Conservation (phyloP, 2,888 invertebrate genomes). For the Lordiphosa andalusiaca region DNA sequence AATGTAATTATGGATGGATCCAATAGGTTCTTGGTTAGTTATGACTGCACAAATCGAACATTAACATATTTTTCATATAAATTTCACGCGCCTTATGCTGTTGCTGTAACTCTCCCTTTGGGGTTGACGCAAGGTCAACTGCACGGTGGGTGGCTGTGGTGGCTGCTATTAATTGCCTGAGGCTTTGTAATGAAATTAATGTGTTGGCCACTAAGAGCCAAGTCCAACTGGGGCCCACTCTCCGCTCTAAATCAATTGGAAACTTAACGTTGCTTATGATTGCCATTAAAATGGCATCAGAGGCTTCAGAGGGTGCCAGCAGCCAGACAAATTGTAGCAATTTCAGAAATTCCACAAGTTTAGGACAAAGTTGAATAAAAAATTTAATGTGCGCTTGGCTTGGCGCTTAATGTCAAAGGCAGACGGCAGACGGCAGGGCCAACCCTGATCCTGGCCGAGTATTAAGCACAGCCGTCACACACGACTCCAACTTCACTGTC, state of each 20-base stretch:
- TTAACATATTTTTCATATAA: too few relatives aligned
- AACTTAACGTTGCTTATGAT: conserved; percentile 66
- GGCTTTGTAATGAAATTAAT: conserved; percentile 57
- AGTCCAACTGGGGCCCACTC: conserved; percentile 15
- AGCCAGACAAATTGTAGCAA: conserved; percentile 70
- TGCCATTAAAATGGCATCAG: conserved; percentile 34
- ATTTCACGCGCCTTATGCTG: too few relatives aligned
- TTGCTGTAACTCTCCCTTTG: too few relatives aligned
- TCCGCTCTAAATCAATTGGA: conserved; percentile 49
- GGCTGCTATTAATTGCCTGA: conserved; percentile 59
- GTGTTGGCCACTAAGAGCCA: conserved; percentile 36
- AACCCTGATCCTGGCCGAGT: conserved; percentile 17
- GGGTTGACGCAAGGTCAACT: conserved; percentile 7
- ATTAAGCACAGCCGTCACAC: conserved; percentile 39
- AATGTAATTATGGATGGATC: too few relatives aligned
- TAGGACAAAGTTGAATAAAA: conserved; percentile 60
- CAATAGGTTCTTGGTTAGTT: too few relatives aligned
- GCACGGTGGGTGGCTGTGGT: conserved; percentile 24
- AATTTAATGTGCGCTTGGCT: conserved; percentile 55
- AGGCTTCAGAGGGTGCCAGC: background rate
- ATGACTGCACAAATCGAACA: too few relatives aligned
- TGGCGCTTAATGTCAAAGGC: conserved; percentile 53
- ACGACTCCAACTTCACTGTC: conserved; percentile 20
- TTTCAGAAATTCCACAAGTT: conserved; percentile 73
- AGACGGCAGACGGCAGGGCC: conserved; percentile 13